phyloP scores from a whole-genome alignment of 2,113 vertebrate species.

The Pelobates fuscus region DNA sequence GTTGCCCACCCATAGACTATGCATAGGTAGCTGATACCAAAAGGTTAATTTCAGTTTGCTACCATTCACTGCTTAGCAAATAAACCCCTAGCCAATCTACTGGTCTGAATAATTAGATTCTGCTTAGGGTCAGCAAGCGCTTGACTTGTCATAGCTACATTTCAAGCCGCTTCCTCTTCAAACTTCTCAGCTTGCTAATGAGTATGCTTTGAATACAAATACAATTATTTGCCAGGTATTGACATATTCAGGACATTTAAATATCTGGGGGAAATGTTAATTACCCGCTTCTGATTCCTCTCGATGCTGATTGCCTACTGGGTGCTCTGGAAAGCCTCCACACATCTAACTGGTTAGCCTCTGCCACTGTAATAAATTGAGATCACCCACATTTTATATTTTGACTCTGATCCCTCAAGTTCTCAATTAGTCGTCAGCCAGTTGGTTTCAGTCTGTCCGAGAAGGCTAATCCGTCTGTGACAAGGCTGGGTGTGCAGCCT shows the following conservation, averaged over 20 bases:
- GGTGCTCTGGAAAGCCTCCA: not conserved
- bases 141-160: constrained; percentile 23
- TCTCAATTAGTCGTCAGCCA: too few relatives aligned
- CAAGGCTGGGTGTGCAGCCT: too few relatives aligned
- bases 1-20: too few relatives aligned
- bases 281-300: not conserved
- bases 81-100: too few relatives aligned
- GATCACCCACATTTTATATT: not conserved
- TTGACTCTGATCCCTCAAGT: too few relatives aligned
- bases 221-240: not conserved
- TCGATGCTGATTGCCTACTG: not conserved
- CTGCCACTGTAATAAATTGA: not conserved
- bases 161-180: constrained; percentile 21
- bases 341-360: not conserved
- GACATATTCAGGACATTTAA: not conserved
- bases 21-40: too few relatives aligned
- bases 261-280: not conserved
- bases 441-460: too few relatives aligned
- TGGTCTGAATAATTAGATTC: not conserved
- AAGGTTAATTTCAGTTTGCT: too few relatives aligned
- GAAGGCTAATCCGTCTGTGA: too few relatives aligned
- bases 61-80: too few relatives aligned
- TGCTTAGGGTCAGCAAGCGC: constrained; percentile 7
- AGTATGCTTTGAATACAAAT: constrained; percentile 27
- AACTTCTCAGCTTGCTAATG: constrained; percentile 10